Evolutionary conservation across 2,113 vertebrate species (phyloP).

Genomic region (Coturnix japonica): DNA sequence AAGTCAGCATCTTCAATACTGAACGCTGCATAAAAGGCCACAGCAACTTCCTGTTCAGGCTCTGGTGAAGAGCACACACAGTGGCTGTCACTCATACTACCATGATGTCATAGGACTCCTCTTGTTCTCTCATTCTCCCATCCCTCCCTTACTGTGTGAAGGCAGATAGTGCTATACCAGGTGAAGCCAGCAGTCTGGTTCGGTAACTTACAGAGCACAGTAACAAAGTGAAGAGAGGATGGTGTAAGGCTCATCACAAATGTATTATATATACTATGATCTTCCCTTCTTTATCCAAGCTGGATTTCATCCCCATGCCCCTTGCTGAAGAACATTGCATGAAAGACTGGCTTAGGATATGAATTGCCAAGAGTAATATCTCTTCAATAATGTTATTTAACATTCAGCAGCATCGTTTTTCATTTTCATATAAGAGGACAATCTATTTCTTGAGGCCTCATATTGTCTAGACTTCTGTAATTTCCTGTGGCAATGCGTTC

Average conservation of each 20-base stretch:
- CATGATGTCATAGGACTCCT: neutral
- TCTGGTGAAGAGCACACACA: fast-evolving
- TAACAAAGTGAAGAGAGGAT: neutral
- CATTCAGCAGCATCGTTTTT: neutral
- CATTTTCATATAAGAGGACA: neutral
- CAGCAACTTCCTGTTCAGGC: neutral
- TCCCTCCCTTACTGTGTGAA: neutral
- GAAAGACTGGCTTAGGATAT: neutral
- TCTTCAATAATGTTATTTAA: neutral
- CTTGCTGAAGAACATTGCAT: neutral
- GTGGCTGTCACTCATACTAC: neutral
- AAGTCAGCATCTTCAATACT: neutral
- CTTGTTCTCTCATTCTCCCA: neutral
- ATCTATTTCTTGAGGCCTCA: neutral
- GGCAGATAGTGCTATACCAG: neutral
- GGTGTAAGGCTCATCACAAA: neutral
- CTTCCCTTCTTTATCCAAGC: neutral
- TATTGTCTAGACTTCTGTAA: neutral
- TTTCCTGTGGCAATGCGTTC: neutral
- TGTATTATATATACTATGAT: neutral
- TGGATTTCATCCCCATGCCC: neutral
- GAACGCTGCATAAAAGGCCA: neutral
- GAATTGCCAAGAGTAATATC: neutral
- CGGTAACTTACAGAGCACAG: neutral
- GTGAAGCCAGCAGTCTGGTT: neutral